Evolutionary conservation across 2,797 vertebrate genomes (phyloP), one percentile per base, ranked within the genome.

Genomic region (Ataeniobius toweri): DNA sequence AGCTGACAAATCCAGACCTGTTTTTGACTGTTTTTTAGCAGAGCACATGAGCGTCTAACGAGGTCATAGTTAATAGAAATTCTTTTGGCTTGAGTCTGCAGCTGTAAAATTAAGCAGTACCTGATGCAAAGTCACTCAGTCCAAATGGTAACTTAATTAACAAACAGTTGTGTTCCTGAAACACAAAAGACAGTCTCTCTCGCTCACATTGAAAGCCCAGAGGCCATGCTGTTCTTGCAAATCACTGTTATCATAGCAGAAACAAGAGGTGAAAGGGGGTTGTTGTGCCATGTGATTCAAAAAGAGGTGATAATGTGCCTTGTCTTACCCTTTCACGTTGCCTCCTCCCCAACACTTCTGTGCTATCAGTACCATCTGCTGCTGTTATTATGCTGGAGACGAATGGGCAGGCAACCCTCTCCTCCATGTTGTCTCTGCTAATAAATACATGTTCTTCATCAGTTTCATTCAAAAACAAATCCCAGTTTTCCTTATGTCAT

Each of bases 271-370:
- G 63, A 56, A 74, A 48, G 53, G 44, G 70, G 72, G 79, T 5
- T 81, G 89, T 86, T 84, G 88, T 81, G 82, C 76, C 84, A 80
- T 87, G 85, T 84, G 82, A 90, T 89, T 83, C 88, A 90, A 78
- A 89, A 77, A 80, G 91, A 84, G 85, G 85, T 86, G 90, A 92
- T 93, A 93, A 94, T 93, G 91, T 93, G 91, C 84, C 85, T 87
- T 79, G 79, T 90, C 76, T 83, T 85, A 82, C 56, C 71, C 70
- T 55, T 81, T 69, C 71, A 71, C 70, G 18, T 8, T 14, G 71
- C 75, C 26, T 63, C 26, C 61, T 20, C 53, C 28, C 77, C 68
- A 80, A 76, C 74, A 74, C 77, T 78, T 78, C 65, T 44, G 68
- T 63, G 69, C 69, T 73, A 90, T 84, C 85, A 73, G 59, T 74